phyloP scores from a whole-genome alignment of 2,797 vertebrate genomes.

The Schizothorax lantsangensis region DNA sequence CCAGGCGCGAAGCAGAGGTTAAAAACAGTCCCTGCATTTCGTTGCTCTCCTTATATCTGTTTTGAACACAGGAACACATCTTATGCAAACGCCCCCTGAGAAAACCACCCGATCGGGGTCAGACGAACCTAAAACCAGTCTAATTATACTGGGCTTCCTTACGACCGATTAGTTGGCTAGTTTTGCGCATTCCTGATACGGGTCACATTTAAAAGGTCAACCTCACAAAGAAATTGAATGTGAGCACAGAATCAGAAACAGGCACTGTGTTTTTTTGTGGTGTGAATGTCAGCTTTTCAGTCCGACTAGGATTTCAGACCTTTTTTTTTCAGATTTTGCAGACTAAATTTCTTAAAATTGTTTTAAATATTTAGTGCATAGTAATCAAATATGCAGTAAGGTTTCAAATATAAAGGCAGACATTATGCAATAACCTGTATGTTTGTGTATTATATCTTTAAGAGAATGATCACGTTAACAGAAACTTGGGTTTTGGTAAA shows the following conservation, averaged over 20 bases:
- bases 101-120: conserved; percentile 10
- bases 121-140: neutral
- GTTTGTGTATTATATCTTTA: neutral
- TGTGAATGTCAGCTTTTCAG: neutral
- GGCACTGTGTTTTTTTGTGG: neutral
- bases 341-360: neutral
- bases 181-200: conserved; percentile 13
- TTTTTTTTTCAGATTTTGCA: neutral
- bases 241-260: conserved; percentile 13
- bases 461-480: neutral
- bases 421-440: neutral
- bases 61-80: conserved; percentile 1
- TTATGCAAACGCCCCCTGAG: neutral
- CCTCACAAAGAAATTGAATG: neutral
- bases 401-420: neutral
- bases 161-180: neutral
- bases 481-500: neutral
- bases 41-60: neutral
- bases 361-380: neutral
- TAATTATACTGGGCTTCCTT: conserved; percentile 4
- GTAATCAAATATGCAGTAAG: neutral
- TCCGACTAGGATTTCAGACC: neutral
- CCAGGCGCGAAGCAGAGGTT: neutral
- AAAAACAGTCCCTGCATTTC: conserved; percentile 5
- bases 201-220: conserved; percentile 32